Evolutionary conservation across 2,888 invertebrate genomes (phyloP).

Genomic region (Loripinus fragilis): DNA sequence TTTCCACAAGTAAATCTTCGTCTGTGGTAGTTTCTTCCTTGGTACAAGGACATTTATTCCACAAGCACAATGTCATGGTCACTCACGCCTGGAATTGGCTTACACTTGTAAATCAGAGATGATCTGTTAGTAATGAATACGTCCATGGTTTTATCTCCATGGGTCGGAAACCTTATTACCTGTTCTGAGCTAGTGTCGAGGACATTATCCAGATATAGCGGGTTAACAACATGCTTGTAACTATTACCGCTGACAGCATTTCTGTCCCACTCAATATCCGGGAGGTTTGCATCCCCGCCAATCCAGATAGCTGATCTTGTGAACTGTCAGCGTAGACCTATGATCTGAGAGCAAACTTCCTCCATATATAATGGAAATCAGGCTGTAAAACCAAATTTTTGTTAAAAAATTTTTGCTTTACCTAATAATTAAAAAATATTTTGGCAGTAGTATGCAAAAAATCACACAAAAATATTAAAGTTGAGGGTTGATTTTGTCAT

Average conservation of each 20-base stretch:
- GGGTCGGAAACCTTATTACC: constrained; percentile 28
- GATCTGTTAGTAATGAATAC: constrained; percentile 42
- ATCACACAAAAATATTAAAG: too few species aligned
- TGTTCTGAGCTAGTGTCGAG: constrained; percentile 31
- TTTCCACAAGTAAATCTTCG: constrained; percentile 33
- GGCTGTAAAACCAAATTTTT: too few species aligned
- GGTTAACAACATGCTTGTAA: constrained; percentile 16
- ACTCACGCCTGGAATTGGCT: constrained; percentile 32
- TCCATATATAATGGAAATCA: constrained; percentile 27
- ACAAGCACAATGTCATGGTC: constrained; percentile 37
- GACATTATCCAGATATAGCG: constrained; percentile 10
- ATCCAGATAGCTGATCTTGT: constrained; percentile 33
- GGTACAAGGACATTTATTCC: constrained; percentile 11
- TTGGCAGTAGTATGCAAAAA: too few species aligned
- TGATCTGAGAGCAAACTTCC: constrained; percentile 10
- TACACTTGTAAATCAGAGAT: background rate
- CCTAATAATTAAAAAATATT: too few species aligned
- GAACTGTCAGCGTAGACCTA: constrained; percentile 4
- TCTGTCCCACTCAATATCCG: constrained; percentile 31
- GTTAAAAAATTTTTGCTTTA: too few species aligned
- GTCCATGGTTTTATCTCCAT: constrained; percentile 26
- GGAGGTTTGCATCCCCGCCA: constrained; percentile 32
- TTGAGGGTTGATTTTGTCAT: too few species aligned
- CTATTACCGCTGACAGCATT: constrained; percentile 6
- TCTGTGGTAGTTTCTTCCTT: constrained; percentile 9